A percentile compares a stretch with the other conserved stretches of the same genome.
Evolutionary conservation across 2,888 invertebrate genomes (phyloP).

Genomic region (Rhaphigaster nebulosa): DNA sequence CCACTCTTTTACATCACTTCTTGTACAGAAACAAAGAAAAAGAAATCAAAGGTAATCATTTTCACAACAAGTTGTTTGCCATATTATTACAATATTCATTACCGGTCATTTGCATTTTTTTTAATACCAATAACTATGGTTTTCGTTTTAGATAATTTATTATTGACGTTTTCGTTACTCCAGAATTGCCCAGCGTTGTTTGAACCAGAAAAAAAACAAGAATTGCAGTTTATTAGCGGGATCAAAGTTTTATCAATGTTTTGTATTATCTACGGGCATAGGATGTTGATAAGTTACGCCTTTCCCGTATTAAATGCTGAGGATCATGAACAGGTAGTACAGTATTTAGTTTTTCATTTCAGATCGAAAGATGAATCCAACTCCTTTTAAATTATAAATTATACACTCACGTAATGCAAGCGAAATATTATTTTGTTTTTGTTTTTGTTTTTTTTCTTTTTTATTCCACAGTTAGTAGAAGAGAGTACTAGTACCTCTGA

Average conservation of each 20-base stretch:
- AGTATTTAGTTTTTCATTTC: neutral
- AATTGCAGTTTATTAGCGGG: slow-evolving; percentile 58
- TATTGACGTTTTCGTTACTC: slow-evolving; percentile 57
- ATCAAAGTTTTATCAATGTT: slow-evolving; percentile 64
- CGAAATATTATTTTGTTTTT: no score
- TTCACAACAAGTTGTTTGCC: neutral
- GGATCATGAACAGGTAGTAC: slow-evolving; percentile 59
- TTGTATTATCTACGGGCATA: slow-evolving; percentile 63
- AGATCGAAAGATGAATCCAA: neutral
- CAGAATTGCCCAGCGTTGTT: slow-evolving; percentile 55
- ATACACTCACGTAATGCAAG: no score
- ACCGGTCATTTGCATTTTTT: neutral
- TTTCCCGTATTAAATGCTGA: slow-evolving; percentile 53
- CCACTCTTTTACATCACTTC: neutral
- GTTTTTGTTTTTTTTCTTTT: no score
- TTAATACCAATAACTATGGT: neutral
- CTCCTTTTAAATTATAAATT: neutral
- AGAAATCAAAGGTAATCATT: neutral
- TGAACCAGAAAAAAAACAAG: slow-evolving; percentile 54
- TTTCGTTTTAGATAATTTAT: neutral
- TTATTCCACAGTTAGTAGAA: no score
- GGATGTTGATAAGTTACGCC: slow-evolving; percentile 58
- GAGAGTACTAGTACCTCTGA: no score
- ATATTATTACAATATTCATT: neutral
- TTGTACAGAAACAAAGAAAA: slow-evolving; percentile 30